Conservation (phyloP, 2,113 vertebrate genomes). For the Ochotona princeps region DNA sequence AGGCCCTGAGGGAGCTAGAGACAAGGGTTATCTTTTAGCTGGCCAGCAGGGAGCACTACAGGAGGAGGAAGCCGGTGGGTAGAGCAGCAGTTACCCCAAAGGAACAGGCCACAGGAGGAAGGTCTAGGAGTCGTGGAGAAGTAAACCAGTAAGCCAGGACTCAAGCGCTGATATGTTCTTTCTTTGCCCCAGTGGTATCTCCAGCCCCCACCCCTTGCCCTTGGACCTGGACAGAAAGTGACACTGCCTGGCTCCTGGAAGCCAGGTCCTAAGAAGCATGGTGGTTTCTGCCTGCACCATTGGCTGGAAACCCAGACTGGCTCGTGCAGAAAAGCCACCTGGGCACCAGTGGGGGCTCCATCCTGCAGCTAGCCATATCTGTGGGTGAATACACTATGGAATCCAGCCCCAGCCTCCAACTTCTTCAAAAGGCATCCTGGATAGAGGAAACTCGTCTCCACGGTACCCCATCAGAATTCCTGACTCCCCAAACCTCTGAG, state of each 20-base stretch:
- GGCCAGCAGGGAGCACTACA: not conserved
- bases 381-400: not conserved
- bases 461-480: not conserved
- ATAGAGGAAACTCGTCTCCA: not conserved
- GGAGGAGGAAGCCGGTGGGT: fast-evolving
- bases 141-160: not conserved
- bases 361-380: not conserved
- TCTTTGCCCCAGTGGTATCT: not conserved
- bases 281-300: not conserved
- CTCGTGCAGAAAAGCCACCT: not conserved
- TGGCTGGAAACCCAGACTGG: constrained; percentile 10
- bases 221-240: not conserved
- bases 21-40: not conserved
- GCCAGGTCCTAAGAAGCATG: not conserved
- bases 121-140: not conserved
- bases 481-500: not conserved
- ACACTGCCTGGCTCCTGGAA: not conserved
- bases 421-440: not conserved
- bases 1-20: not conserved
- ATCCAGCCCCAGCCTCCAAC: not conserved
- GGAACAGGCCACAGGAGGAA: not conserved
- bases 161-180: not conserved
- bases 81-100: not conserved
- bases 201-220: not conserved
- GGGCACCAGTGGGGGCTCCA: not conserved